Base-by-base conservation (phyloP, 2,113 vertebrate genomes). In the Illadopsis cleaveri region DNA sequence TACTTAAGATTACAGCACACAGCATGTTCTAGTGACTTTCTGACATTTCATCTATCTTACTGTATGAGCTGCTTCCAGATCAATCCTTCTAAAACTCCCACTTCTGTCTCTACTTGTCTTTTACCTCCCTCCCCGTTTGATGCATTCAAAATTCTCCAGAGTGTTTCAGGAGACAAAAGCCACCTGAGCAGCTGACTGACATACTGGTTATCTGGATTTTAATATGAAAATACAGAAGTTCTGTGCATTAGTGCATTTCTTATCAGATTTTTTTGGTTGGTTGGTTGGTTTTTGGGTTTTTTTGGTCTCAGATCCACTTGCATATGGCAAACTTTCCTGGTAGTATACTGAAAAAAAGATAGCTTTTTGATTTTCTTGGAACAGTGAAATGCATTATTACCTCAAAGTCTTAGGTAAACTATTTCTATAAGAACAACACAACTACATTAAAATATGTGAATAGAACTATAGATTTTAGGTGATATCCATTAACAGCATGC, bases 1-100 rank as follows among this genome's bases (percentile, higher is more conserved):
- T 95, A 93, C 92, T 94, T 95, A 89, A 82, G 82, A 94, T 86
- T 86, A 89, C 35, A 94, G 88, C 82, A 93, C 90, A 95, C 94
- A 96, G 90, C 92, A 95, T 89, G 92, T 94, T 96, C 94, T 86
- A 90, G 66, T 92, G 93, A 89, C 94, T 96, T 92, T 86, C 72
- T 96, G 94, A 95, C 93, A 95, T 64, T 94, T 90, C 86, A 95
- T 96, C 92, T 91, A 24, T 92, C 90, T 95, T 90, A 60, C 82
- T 86, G 44, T 83, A 94, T 48, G 51, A 95, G 94, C 80, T 75
- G 48, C 65, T 95, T 93, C 90, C 73, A 97, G 58, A 93, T 86
- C 86, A 79, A 84, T 53, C 76, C 76, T 95, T 69, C 87, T 76
- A 56, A 61, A 95, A 86, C 92, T 95, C 93, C 86, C 82, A 96